A percentile compares a stretch with the other conserved stretches of the same genome.
phyloP scores from a whole-genome alignment of 2,888 invertebrate genomes.

The Calliopum simillimum region DNA sequence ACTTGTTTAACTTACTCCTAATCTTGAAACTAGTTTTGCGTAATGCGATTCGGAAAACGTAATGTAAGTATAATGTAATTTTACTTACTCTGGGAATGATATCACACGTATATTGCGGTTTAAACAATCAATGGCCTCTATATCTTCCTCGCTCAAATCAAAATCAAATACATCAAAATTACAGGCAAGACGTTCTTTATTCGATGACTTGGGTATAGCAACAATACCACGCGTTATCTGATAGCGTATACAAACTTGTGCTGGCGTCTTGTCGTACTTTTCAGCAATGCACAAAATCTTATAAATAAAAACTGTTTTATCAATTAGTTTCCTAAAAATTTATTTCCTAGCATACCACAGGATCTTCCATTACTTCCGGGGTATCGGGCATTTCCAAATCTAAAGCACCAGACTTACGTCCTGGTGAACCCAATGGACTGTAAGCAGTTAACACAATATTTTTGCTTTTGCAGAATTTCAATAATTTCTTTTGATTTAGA shows the following conservation, averaged over 20 bases:
- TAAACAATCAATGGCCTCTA: conserved; percentile 75
- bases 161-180: conserved; percentile 84
- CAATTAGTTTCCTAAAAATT: neutral
- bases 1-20: no score
- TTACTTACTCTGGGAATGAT: conserved; percentile 60
- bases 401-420: conserved; percentile 79
- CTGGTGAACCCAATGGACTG: conserved; percentile 85
- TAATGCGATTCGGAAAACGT: no score
- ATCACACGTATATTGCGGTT: conserved; percentile 78
- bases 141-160: conserved; percentile 75
- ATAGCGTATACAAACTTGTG: conserved; percentile 76
- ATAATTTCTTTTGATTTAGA: conserved; percentile 76
- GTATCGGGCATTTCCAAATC: conserved; percentile 69
- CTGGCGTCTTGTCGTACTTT: conserved; percentile 74
- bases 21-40: no score
- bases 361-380: conserved; percentile 77
- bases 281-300: conserved; percentile 72
- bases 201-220: conserved; percentile 87
- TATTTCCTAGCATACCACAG: conserved; percentile 69
- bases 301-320: neutral
- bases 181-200: conserved; percentile 74
- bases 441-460: conserved; percentile 82
- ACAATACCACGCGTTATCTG: conserved; percentile 77
- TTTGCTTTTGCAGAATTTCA: conserved; percentile 75
- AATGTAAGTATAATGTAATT: no score